Conservation (phyloP, 1,140 invertebrate genomes). For the Doryteuthis pealeii region DNA sequence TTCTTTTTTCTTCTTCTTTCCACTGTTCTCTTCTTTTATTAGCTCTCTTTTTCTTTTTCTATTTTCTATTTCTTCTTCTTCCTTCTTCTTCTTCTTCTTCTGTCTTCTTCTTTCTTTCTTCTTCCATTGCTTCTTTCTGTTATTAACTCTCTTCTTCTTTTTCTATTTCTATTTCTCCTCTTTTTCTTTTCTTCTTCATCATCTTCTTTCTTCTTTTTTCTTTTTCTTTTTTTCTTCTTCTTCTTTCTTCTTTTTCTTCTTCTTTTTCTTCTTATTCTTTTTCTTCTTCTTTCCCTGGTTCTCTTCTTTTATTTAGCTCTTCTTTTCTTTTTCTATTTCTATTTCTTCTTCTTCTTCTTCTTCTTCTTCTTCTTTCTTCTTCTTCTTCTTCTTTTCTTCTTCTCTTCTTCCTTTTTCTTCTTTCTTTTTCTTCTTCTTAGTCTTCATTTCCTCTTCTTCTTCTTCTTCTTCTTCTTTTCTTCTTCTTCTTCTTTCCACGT, state of each 20-base stretch:
- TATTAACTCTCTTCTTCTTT: not conserved
- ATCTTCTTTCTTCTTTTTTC: not conserved
- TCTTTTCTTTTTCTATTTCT: not conserved
- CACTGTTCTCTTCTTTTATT: not conserved
- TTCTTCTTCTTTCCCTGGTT: not conserved
- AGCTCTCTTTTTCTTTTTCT: not conserved
- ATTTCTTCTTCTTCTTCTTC: not conserved
- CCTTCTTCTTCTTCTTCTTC: not conserved
- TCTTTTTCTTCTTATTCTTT: not conserved
- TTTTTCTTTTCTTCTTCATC: not conserved
- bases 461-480: too few species aligned
- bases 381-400: not conserved
- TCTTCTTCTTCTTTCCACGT: too few species aligned
- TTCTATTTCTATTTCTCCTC: not conserved
- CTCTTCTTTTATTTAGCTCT: not conserved
- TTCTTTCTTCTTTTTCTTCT: not conserved
- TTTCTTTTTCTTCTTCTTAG: not conserved
- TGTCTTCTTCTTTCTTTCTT: not conserved
- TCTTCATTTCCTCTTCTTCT: not conserved
- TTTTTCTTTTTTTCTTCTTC: not conserved
- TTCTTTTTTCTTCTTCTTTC: not conserved
- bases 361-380: not conserved
- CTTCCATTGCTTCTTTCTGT: not conserved
- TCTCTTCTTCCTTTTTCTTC: not conserved
- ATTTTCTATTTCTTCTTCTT: not conserved